Evolutionary conservation across 2,113 vertebrate species (phyloP).

Genomic region (Trematomus loennbergii): DNA sequence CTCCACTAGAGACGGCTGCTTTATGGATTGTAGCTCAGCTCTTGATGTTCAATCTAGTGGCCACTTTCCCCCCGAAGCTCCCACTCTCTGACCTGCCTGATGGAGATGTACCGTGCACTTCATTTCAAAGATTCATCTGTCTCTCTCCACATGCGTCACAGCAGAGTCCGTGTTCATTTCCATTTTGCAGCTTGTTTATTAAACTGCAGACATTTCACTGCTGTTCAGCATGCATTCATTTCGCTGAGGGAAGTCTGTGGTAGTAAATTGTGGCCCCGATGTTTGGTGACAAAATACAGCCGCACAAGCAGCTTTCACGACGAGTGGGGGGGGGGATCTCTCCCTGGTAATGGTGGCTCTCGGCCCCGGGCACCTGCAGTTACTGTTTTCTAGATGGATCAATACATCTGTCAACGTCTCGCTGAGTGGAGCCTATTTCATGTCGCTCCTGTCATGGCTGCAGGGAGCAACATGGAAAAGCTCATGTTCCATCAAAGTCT

Average conservation of each 20-base stretch:
- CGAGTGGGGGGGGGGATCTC: background rate
- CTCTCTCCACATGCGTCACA: conserved; percentile 2
- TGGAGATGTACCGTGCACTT: conserved; percentile 10
- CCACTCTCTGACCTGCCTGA: conserved; percentile 13
- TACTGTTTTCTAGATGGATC: conserved; percentile 64
- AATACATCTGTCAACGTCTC: conserved; percentile 70
- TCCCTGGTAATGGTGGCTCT: conserved; percentile 40
- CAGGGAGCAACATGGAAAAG: conserved; percentile 32
- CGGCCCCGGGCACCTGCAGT: conserved; percentile 35
- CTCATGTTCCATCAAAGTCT: conserved; percentile 24
- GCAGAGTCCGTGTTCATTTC: background rate
- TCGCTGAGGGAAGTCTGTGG: background rate
- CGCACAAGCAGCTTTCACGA: conserved; percentile 23
- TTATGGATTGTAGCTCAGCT: conserved; percentile 43
- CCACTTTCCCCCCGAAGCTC: conserved; percentile 31
- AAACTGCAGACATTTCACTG: conserved; percentile 12
- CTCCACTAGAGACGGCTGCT: conserved; percentile 41
- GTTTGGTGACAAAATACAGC: conserved; percentile 41
- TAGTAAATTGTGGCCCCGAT: conserved; percentile 12
- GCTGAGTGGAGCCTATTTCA: conserved; percentile 52
- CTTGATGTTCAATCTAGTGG: conserved; percentile 46
- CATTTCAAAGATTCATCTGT: conserved; percentile 6
- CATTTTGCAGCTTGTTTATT: conserved; percentile 17
- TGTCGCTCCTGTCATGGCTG: conserved; percentile 33
- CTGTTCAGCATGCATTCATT: conserved; percentile 13